Evolutionary conservation across 2,888 invertebrate species (phyloP), one percentile per base, ranked within the genome.

Genomic region (Leucoma salicis): DNA sequence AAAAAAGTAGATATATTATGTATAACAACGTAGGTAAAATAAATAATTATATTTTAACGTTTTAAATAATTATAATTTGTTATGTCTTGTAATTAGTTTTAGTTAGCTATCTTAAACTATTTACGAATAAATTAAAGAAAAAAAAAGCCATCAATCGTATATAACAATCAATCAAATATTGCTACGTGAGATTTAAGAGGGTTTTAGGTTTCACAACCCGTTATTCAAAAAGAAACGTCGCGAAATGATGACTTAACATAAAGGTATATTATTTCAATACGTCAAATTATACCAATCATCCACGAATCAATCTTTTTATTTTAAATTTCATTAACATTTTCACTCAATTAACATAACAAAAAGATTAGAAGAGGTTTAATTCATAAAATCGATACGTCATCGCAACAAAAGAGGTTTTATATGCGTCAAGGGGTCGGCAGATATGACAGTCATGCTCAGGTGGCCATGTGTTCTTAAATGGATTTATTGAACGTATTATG

Each of bases 341-440:
- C 62, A 78, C 74, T 70, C 74, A 78, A 82, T 84, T 77, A 74
- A 55, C 69, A 71, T 73, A 74, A 74, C 74, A 68, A 70, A 70
- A 63, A 67, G 53, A 50, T 36, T 47, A 29, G 12, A 44, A 18
- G 60, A 82, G 82, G 79, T 74, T 71, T 76, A 76, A 77, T 75
- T 70, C 72, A 62, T 56, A 76, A 83, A 77, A 78, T 63, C 64
- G 76, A 73, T 76, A 72, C 69, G 86, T 85, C 83, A 86, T 74
- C 68, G 52, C 61, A 53, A 64, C 68, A 75, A 68, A 73, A 63
- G 67, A 64, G 63, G 68, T 48, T 67, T 68, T 28, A 50, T 61
- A 72, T 66, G 49, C 63, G 49, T 60, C 55, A 31, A 54, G 51
- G 62, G 62, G 62, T 50, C 55, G 42, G 25, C 28, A 56, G 59